Percentiles rank a stretch among this genome's conserved stretches.
These are phyloP conservation scores for Anoplius nigerrimus DNA, from an alignment of 2,888 invertebrate genomes.

Conservation along the genomic window DNA sequence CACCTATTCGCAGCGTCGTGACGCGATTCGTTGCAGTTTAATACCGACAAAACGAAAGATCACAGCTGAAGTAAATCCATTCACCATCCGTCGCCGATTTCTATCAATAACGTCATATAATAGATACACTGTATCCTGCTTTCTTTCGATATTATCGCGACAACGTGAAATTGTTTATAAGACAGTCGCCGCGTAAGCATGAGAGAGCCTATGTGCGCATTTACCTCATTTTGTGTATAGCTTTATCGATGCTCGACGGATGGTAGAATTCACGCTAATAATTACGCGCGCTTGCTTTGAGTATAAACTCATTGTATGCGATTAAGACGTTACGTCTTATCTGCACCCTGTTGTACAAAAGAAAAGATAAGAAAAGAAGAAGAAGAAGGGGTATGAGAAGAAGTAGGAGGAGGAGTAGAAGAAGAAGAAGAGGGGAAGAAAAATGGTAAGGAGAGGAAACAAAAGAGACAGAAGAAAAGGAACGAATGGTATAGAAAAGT, in stretches of 20 bases:
- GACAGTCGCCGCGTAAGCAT: slow-evolving; percentile 39
- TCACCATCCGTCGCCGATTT: slow-evolving; percentile 22
- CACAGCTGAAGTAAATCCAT: slow-evolving; percentile 33
- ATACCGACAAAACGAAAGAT: slow-evolving; percentile 26
- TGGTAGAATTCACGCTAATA: slow-evolving; percentile 23
- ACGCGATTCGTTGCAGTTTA: slow-evolving; percentile 29
- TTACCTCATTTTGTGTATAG: slow-evolving; percentile 17
- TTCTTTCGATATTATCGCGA: neutral
- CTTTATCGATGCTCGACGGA: slow-evolving; percentile 18
- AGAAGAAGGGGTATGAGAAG: slow-evolving; percentile 34
- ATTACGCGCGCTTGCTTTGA: slow-evolving; percentile 28
- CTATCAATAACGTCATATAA: slow-evolving; percentile 26
- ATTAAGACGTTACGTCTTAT: slow-evolving; percentile 30
- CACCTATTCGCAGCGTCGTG: slow-evolving; percentile 30
- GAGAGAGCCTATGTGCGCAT: slow-evolving; percentile 50
- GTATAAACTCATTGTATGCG: slow-evolving; percentile 31
- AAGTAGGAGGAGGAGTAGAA: too few relatives aligned
- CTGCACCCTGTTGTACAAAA: slow-evolving; percentile 37
- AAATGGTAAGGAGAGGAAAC: too few relatives aligned
- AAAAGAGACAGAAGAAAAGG: slow-evolving; percentile 23
- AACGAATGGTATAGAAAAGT: slow-evolving; percentile 55
- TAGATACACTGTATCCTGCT: slow-evolving; percentile 17
- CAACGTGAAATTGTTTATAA: slow-evolving; percentile 17
- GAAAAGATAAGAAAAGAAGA: too few relatives aligned
- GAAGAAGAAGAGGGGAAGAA: too few relatives aligned